Conservation (phyloP, 1,140 invertebrate genomes). For the Bursaphelenchus mucronatus region DNA sequence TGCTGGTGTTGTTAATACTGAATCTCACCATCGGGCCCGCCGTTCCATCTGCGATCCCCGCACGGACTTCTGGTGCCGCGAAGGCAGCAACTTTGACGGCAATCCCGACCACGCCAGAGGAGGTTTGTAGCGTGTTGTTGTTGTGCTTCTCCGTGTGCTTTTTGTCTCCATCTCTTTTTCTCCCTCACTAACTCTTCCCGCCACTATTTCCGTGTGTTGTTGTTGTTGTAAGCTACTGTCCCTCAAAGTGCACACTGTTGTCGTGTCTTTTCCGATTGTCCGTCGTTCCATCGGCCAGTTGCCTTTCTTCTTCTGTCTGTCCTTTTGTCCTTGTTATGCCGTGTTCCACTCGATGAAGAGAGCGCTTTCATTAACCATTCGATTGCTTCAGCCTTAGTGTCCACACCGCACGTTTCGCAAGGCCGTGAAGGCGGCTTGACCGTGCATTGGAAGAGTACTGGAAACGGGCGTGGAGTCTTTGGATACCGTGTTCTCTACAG, state of each 20-base stretch:
- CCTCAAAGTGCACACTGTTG: neutral
- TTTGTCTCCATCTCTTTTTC: constrained; percentile 18
- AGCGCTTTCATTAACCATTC: constrained; percentile 13
- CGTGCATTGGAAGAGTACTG: constrained; percentile 54
- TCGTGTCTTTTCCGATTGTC: neutral
- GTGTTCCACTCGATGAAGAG: constrained; percentile 11
- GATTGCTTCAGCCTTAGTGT: constrained; percentile 47
- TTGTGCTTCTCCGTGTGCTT: constrained; percentile 6
- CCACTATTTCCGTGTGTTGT: neutral
- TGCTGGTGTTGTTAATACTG: constrained; percentile 1
- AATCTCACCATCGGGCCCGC: constrained; percentile 13
- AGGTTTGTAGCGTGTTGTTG: constrained; percentile 44
- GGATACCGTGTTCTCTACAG: constrained; percentile 57
- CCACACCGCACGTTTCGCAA: constrained; percentile 46
- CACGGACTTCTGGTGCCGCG: constrained; percentile 59
- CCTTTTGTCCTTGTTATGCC: constrained; percentile 14
- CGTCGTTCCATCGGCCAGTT: constrained; percentile 8
- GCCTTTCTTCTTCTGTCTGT: constrained; percentile 2
- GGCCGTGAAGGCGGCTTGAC: constrained; percentile 39
- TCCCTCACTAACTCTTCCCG: constrained; percentile 14
- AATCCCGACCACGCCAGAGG: constrained; percentile 21
- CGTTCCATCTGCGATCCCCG: constrained; percentile 56
- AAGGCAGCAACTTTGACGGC: constrained; percentile 31
- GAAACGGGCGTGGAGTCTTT: constrained; percentile 57
- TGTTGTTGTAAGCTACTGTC: no score